These are phyloP conservation scores for Hesperophylax magnus DNA, from an alignment of 1,140 invertebrate species.

Conservation along the genomic window DNA sequence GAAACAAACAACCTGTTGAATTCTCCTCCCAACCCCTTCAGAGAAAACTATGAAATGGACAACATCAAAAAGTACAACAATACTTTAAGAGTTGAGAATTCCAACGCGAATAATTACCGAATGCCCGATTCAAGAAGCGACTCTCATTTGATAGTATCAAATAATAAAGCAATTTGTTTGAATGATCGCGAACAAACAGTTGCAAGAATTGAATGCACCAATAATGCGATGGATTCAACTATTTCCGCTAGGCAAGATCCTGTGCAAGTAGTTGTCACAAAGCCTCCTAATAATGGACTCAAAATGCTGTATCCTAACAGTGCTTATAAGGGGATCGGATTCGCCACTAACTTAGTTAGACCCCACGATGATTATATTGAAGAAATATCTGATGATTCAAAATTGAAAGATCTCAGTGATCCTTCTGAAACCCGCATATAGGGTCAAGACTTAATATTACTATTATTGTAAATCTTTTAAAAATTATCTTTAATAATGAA, in stretches of 20 bases:
- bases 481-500: no score
- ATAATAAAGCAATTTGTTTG: not conserved
- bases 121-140: conserved; percentile 50
- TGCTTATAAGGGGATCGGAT: conserved; percentile 44
- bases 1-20: conserved; percentile 52
- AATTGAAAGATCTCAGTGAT: conserved; percentile 16
- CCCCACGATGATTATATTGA: conserved; percentile 35
- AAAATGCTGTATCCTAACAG: conserved; percentile 45
- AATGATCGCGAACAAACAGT: not conserved
- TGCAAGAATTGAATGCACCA: conserved; percentile 8
- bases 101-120: conserved; percentile 23
- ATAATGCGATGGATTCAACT: not conserved
- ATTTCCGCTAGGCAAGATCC: not conserved
- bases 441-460: not conserved
- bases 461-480: no score
- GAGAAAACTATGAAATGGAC: conserved; percentile 39
- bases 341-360: conserved; percentile 37
- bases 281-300: conserved; percentile 46
- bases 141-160: conserved; percentile 23
- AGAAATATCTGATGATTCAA: conserved; percentile 19
- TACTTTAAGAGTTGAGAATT: conserved; percentile 8
- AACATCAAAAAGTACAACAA: conserved; percentile 40
- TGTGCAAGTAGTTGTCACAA: conserved; percentile 42
- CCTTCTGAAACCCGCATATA: conserved; percentile 28
- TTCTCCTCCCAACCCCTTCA: not conserved